A percentile compares a stretch with the other conserved stretches of the same genome.
Evolutionary conservation across 1,140 invertebrate species (phyloP).

Genomic region (Bilobella aurantiaca): DNA sequence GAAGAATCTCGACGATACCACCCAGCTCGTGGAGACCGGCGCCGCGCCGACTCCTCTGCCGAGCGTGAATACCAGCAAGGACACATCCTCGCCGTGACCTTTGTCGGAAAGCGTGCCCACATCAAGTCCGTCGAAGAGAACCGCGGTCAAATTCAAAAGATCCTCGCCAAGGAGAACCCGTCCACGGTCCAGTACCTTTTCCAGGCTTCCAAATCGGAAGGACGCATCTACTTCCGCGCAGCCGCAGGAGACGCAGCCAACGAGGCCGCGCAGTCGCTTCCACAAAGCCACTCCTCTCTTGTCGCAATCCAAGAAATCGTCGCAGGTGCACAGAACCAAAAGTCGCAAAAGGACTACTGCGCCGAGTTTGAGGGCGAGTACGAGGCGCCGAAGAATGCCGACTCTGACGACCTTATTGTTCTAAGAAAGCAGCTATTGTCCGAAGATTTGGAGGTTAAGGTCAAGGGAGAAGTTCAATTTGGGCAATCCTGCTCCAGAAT

Average conservation of each 20-base stretch:
- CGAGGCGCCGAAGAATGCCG: conserved; percentile 16
- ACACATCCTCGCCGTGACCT: conserved; percentile 17
- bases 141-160: neutral
- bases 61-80: neutral
- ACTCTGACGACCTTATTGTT: conserved; percentile 18
- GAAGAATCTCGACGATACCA: neutral
- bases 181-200: conserved; percentile 25
- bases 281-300: conserved; percentile 12
- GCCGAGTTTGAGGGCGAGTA: conserved; percentile 24
- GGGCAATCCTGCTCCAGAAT: conserved; percentile 20
- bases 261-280: conserved; percentile 22
- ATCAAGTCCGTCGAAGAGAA: conserved; percentile 9
- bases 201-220: conserved; percentile 3
- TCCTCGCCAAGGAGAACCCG: conserved; percentile 12
- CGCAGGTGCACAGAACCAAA: conserved; percentile 12
- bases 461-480: conserved; percentile 12
- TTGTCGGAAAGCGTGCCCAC: conserved; percentile 23
- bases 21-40: neutral
- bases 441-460: conserved; percentile 18
- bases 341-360: conserved; percentile 22
- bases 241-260: conserved; percentile 29
- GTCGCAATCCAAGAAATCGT: conserved; percentile 23
- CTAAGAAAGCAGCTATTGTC: conserved; percentile 21
- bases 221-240: conserved; percentile 14
- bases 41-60: neutral